These are phyloP conservation scores for Xiphorhynchus erythropygius DNA, from an alignment of 2,797 vertebrate genomes.

Conservation along the genomic window DNA sequence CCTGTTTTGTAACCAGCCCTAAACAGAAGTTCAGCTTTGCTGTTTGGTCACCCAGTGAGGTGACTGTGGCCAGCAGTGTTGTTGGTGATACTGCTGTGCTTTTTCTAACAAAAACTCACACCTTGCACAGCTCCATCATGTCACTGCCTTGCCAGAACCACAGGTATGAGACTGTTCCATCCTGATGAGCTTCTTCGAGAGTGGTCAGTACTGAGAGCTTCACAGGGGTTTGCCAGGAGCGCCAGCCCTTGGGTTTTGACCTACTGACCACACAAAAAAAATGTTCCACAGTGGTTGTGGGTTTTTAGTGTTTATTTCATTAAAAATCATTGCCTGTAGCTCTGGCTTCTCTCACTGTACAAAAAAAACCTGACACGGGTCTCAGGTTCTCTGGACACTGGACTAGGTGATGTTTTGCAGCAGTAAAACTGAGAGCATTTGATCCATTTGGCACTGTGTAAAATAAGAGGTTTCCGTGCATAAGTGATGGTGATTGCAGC, in stretches of 20 bases:
- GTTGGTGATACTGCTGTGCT: not conserved
- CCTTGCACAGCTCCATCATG: not conserved
- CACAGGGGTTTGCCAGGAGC: not conserved
- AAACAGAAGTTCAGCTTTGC: not conserved
- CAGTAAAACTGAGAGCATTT: not conserved
- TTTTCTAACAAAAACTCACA: not conserved
- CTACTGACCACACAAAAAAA: not conserved
- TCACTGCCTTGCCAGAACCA: not conserved
- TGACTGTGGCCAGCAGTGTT: not conserved
- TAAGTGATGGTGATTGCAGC: not conserved
- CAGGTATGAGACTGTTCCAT: rapidly evolving
- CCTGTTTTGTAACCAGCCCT: not conserved
- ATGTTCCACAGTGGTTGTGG: rapidly evolving
- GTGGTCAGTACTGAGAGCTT: not conserved
- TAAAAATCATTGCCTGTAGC: not conserved
- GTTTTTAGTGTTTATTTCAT: not conserved
- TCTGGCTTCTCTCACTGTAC: not conserved
- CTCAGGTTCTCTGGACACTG: not conserved
- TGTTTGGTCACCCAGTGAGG: not conserved
- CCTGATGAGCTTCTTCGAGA: not conserved
- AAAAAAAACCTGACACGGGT: not conserved
- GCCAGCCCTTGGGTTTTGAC: not conserved
- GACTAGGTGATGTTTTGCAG: not conserved
- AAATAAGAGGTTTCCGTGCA: not conserved
- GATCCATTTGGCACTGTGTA: not conserved